Evolutionary conservation across 2,797 vertebrate genomes (phyloP).

Genomic region (Rhynchotus rufescens): DNA sequence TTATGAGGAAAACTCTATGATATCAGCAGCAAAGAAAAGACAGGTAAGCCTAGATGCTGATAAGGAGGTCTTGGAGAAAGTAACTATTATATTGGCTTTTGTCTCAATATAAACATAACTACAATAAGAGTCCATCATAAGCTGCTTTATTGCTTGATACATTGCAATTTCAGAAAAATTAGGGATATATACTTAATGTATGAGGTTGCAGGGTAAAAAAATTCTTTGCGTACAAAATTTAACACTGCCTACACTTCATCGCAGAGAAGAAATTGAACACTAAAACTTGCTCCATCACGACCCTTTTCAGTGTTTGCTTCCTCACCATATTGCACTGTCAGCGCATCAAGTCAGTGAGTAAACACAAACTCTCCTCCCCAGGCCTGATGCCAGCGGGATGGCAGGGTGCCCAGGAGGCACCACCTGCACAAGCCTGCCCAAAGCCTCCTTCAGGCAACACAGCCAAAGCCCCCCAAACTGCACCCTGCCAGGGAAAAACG

Average conservation of each 20-base stretch:
- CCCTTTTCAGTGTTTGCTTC: background rate
- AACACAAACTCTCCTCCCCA: background rate
- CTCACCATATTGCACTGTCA: background rate
- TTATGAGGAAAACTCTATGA: background rate
- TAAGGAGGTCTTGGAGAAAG: background rate
- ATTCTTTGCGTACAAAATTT: background rate
- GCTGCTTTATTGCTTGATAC: background rate
- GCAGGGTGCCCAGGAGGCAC: no score
- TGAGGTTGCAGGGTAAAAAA: background rate
- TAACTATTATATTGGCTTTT: background rate
- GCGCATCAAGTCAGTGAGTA: background rate
- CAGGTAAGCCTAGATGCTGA: background rate
- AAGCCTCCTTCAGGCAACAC: background rate
- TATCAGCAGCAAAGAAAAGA: background rate
- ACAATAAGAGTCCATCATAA: background rate
- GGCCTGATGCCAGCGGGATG: background rate
- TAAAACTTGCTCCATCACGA: background rate
- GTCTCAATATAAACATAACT: background rate
- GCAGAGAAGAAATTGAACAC: background rate
- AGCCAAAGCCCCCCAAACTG: background rate
- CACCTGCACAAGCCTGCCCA: background rate
- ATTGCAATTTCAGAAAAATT: background rate
- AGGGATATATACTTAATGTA: background rate
- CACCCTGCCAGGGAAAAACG: background rate
- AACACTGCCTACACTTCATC: background rate